These are phyloP conservation scores for Erythrocebus patas DNA, from an alignment of 2,113 vertebrate species.

Conservation along the genomic window DNA sequence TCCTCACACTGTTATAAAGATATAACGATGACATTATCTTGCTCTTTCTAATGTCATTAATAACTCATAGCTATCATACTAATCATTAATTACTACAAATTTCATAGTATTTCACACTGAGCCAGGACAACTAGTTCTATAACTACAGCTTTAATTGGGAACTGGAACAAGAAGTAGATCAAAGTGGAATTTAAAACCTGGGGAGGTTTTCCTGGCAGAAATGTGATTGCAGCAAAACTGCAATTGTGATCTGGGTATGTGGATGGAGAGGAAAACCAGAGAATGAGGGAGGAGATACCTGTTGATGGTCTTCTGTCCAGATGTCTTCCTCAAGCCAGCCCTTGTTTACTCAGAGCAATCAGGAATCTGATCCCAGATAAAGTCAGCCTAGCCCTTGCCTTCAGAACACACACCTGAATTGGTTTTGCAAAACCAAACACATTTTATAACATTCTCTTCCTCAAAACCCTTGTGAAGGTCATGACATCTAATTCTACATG, in stretches of 20 bases:
- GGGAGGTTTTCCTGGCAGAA: background rate
- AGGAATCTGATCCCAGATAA: background rate
- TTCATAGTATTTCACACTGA: constrained; percentile 47
- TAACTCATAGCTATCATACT: constrained; percentile 59
- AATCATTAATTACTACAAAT: constrained; percentile 59
- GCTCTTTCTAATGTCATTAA: constrained; percentile 41
- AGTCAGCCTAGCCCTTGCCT: background rate
- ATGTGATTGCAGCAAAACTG: background rate
- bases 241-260: background rate
- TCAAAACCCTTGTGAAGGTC: background rate
- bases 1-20: constrained; percentile 26
- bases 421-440: background rate
- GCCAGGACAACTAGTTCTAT: background rate
- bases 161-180: background rate
- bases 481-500: background rate
- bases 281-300: background rate
- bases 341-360: background rate
- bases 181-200: background rate
- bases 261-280: background rate
- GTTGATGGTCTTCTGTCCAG: background rate
- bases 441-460: background rate
- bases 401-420: background rate
- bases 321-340: background rate
- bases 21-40: constrained; percentile 58
- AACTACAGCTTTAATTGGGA: constrained; percentile 8